Base-by-base conservation (phyloP, 2,113 vertebrate genomes). In the Potamarius usumacintae region DNA sequence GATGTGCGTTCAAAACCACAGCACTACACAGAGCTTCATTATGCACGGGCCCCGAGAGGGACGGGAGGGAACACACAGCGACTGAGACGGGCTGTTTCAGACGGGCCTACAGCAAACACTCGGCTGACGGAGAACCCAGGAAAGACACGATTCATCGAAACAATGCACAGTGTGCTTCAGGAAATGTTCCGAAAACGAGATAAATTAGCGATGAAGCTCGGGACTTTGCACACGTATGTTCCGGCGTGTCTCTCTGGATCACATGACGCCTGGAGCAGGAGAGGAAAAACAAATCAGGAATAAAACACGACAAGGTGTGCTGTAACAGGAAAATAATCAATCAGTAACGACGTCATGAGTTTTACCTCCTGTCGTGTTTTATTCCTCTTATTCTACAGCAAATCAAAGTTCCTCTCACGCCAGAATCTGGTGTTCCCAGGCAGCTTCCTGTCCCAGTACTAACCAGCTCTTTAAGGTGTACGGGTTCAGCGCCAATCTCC, bases 1-100 rank as follows among this genome's bases (percentile, higher is more conserved):
- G 93, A 94, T 92, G 92, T 91, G 90, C 79, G 90, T 93, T 95
- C 91, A 94, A 93, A 93, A 92, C 92, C 87, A 89, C 91, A 60
- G 85, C 90, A 89, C 90, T 85, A 91, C 91, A 92, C 90, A 94
- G 89, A 93, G 91, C 91, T 90, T 93, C 90, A 93, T 92, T 90
- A 93, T 91, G 83, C 83, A 89, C 85, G 87, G 86, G 90, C 85
- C 90, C 10, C 11, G 42, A 72, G 82, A 87, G 83, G 30, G 58
- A 81, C 60, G 79, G 55, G 85, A 60, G 85, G 90, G 90, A 93
- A 92, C 90, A 87, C 90, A 83, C 90, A 90, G 85, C 89, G 90
- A 92, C 92, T 90, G 91, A 84, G 71, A 52, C 55, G 55, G 72
- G 58, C 65, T 84, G 27, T 84, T 89, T 81, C 52, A 34, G 30